Conservation (phyloP, 2,888 invertebrate species). For the Monopis laevigella region DNA sequence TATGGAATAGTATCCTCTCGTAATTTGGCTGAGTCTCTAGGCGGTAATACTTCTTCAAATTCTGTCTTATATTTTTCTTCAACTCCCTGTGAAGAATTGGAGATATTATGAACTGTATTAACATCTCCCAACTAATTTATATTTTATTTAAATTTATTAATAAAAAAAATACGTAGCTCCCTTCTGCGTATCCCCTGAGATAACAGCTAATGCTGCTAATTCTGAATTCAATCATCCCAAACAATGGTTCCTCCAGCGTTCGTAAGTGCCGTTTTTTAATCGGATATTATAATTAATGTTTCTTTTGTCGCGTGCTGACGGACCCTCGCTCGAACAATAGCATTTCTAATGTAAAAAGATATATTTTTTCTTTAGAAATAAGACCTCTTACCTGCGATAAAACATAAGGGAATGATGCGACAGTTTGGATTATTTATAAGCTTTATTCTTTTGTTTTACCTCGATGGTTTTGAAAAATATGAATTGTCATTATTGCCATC, state of each 20-base stretch:
- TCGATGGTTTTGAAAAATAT: too few species aligned
- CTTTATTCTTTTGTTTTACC: constrained; percentile 9
- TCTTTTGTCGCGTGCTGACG: constrained; percentile 67
- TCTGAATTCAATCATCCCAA: constrained; percentile 63
- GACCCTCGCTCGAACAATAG: constrained; percentile 65
- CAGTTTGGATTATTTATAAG: constrained; percentile 45
- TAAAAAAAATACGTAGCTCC: too few species aligned
- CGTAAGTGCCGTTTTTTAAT: constrained; percentile 67
- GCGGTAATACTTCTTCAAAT: constrained; percentile 42
- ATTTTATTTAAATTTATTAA: too few species aligned
- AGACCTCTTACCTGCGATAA: constrained; percentile 61
- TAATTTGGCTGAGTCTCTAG: constrained; percentile 59
- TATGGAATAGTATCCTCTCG: constrained; percentile 64
- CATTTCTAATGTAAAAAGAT: constrained; percentile 64
- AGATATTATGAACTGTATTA: too few species aligned
- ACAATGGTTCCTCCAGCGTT: constrained; percentile 58
- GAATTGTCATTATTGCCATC: too few species aligned
- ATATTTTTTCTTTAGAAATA: constrained; percentile 61
- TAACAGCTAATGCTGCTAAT: constrained; percentile 55
- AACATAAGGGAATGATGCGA: constrained; percentile 49
- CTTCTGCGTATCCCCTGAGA: constrained; percentile 44
- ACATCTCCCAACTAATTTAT: too few species aligned
- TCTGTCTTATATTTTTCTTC: neutral
- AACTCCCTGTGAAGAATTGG: too few species aligned
- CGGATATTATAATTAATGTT: constrained; percentile 70